phyloP scores from a whole-genome alignment of 2,888 invertebrate genomes.

The Coleophora deauratella region DNA sequence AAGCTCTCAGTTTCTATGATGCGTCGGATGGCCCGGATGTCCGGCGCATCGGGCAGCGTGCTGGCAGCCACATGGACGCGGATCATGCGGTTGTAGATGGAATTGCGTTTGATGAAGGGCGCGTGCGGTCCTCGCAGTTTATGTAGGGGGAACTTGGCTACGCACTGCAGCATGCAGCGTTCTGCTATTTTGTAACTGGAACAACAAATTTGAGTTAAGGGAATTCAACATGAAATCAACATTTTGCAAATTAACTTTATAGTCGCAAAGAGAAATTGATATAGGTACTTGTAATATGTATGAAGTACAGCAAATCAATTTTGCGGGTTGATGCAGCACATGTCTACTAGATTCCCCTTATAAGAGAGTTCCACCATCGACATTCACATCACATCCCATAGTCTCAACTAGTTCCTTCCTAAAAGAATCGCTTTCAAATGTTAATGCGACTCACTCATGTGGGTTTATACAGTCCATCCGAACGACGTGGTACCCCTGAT shows the following conservation, averaged over 20 bases:
- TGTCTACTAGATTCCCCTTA: too few species aligned
- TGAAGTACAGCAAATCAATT: too few species aligned
- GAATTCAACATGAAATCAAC: not conserved
- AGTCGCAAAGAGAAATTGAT: too few species aligned
- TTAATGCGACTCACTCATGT: slow-evolving; percentile 41
- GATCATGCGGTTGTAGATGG: slow-evolving; percentile 37
- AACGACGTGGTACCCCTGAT: slow-evolving; percentile 47
- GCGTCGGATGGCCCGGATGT: slow-evolving; percentile 18
- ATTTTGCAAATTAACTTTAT: too few species aligned
- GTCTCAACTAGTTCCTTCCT: too few species aligned
- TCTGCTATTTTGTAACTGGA: slow-evolving; percentile 59
- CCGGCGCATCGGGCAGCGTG: slow-evolving; percentile 20
- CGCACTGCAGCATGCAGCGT: slow-evolving; percentile 50
- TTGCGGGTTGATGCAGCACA: too few species aligned
- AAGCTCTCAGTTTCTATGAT: slow-evolving; percentile 15
- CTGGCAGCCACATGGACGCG: slow-evolving; percentile 45
- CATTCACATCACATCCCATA: too few species aligned
- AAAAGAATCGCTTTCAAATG: too few species aligned
- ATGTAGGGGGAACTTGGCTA: slow-evolving; percentile 50
- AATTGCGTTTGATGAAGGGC: slow-evolving; percentile 41
- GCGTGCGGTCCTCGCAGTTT: slow-evolving; percentile 41
- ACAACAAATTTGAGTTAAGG: not conserved
- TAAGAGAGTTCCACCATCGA: too few species aligned
- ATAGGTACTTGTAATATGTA: too few species aligned
- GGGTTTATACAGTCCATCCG: slow-evolving; percentile 62